Base-by-base conservation (phyloP, 2,113 vertebrate genomes). In the Glaucomys volans region DNA sequence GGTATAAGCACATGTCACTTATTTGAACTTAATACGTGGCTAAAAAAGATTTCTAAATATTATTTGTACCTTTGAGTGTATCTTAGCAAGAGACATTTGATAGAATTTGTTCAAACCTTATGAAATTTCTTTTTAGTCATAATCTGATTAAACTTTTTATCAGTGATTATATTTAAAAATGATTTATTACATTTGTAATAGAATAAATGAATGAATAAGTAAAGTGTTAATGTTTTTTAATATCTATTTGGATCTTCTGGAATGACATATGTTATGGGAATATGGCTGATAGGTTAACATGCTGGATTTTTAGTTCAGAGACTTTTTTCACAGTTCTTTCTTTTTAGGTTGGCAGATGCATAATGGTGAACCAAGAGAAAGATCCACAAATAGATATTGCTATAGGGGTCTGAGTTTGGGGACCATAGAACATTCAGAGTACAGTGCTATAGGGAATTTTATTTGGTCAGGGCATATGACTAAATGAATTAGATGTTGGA, bases 21-120 rank as follows among this genome's bases (percentile, higher is more conserved):
- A 1, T 67, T 72, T 47, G 14, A 95, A 94, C 52, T 81, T 87
- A 72, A 47, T 72, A 22, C 9, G n/a, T 87, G 50, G 32, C 32
- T 87, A 35, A 83, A 87, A 96, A 86, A 37, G 22, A 67, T 90
- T 95, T 91, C 37, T 75, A 80, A 75, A 83, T 83, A 94, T 67
- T 89, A 44, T 96, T 91, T 89, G 54, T 47, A 80, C 67, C 82
- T 86, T 59, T 89, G 77, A 71, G 66, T 81, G 4, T 69, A 62
- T 86, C 30, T 76, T 59, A 66, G 62, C 59, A 40, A 93, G 64
- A 67, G 44, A 89, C 4, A n/a, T 95, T 40, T 71, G 20, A 85
- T 71, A 87, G 57, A 67, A 89, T 79, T 94, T 90, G 4, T 66
- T 89, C 97, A 92, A 95, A 88, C 42, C n/a, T 85, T 93, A 67